phyloP scores from a whole-genome alignment of 2,888 invertebrate genomes.

The Netelia melanura region DNA sequence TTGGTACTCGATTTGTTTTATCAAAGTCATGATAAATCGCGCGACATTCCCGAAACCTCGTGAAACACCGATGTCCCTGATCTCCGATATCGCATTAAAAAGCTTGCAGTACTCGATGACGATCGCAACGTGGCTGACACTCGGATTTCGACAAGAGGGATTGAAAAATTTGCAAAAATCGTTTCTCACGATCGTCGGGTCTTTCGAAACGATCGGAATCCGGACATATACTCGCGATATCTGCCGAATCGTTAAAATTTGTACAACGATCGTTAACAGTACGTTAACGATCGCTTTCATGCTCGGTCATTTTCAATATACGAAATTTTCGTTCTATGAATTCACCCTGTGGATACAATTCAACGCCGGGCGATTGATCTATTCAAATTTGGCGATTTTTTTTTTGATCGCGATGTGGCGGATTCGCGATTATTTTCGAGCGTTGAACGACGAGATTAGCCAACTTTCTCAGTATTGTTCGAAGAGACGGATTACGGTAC shows the following conservation, averaged over 20 bases:
- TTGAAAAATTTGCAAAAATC: constrained; percentile 44
- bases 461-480: constrained; percentile 13
- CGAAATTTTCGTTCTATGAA: background rate
- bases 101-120: constrained; percentile 20
- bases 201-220: constrained; percentile 23
- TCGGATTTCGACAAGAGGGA: constrained; percentile 56
- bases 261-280: constrained; percentile 3
- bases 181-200: constrained; percentile 29
- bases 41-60: background rate
- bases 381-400: constrained; percentile 50
- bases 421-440: constrained; percentile 40
- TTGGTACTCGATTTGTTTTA: constrained; percentile 20
- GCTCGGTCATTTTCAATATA: constrained; percentile 30
- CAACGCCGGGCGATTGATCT: constrained; percentile 49
- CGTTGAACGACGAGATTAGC: constrained; percentile 42
- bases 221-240: background rate
- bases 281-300: background rate
- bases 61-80: constrained; percentile 29
- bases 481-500: background rate
- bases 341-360: constrained; percentile 28
- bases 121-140: constrained; percentile 36
- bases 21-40: constrained; percentile 32
- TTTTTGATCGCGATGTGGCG: constrained; percentile 42
- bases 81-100: constrained; percentile 29
- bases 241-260: constrained; percentile 3